A percentile compares a stretch with the other conserved stretches of the same genome.
Evolutionary conservation across 2,797 vertebrate genomes (phyloP).

Genomic region (Crocidura indochinensis): DNA sequence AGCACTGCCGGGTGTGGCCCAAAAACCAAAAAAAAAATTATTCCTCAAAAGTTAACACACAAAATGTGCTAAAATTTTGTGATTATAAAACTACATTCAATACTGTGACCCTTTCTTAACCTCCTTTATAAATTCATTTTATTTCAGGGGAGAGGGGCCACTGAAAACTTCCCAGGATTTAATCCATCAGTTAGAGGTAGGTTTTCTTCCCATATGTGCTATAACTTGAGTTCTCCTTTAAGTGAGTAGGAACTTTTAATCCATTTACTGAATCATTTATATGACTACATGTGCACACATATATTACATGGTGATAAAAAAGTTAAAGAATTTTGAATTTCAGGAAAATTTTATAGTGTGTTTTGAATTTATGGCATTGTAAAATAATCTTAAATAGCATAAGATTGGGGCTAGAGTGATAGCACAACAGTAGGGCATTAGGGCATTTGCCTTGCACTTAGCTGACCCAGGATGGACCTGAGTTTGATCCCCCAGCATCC

Average conservation of each 20-base stretch:
- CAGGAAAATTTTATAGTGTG: neutral
- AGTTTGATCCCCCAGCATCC: no score
- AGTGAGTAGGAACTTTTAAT: constrained; percentile 30
- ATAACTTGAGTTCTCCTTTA: constrained; percentile 34
- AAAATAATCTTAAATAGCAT: constrained; percentile 8
- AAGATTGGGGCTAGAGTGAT: neutral
- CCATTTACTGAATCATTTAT: neutral
- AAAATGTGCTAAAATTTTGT: constrained; percentile 64
- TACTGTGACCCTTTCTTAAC: constrained; percentile 51
- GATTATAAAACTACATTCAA: constrained; percentile 42
- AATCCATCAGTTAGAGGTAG: constrained; percentile 97
- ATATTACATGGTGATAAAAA: neutral
- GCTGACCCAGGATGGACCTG: no score
- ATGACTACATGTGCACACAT: neutral
- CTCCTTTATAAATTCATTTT: constrained; percentile 78
- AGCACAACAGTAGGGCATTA: no score
- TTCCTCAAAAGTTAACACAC: constrained; percentile 46
- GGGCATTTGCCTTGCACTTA: no score
- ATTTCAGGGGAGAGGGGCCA: constrained; percentile 96
- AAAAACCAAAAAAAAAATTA: no score
- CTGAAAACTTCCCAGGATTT: constrained; percentile 98
- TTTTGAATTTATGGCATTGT: neutral
- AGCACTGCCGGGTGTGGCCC: no score
- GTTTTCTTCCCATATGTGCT: constrained; percentile 62
- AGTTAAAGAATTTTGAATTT: neutral